Conservation (phyloP, 2,888 invertebrate species). For the Brachynemurus nebulosus region DNA sequence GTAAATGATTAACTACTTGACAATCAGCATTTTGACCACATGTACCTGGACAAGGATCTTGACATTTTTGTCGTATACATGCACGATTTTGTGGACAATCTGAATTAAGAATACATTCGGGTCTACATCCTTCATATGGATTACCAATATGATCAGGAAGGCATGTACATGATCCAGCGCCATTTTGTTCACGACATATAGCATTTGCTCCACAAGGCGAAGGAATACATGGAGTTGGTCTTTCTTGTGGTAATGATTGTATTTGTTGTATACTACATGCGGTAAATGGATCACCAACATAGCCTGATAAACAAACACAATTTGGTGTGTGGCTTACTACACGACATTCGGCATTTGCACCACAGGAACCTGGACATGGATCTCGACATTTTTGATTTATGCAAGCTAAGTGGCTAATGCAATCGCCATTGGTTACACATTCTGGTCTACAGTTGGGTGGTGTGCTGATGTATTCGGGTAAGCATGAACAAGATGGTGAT, state of each 20-base stretch:
- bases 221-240: slow-evolving; percentile 52
- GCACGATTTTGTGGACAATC: slow-evolving; percentile 58
- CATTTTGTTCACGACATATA: slow-evolving; percentile 48
- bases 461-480: slow-evolving; percentile 42
- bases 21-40: slow-evolving; percentile 64
- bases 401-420: slow-evolving; percentile 47
- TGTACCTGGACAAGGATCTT: slow-evolving; percentile 64
- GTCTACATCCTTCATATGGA: slow-evolving; percentile 62
- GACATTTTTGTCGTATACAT: slow-evolving; percentile 57
- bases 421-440: slow-evolving; percentile 54
- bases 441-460: slow-evolving; percentile 54
- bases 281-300: slow-evolving; percentile 55
- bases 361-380: slow-evolving; percentile 55
- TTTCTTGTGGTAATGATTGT: not conserved
- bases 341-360: slow-evolving; percentile 54
- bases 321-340: slow-evolving; percentile 60
- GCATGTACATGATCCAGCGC: slow-evolving; percentile 57
- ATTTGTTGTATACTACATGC: slow-evolving; percentile 37
- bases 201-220: slow-evolving; percentile 73
- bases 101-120: slow-evolving; percentile 56
- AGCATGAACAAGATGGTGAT: slow-evolving; percentile 51
- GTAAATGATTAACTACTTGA: slow-evolving; percentile 56
- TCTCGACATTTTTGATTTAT: slow-evolving; percentile 55
- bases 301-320: slow-evolving; percentile 45
- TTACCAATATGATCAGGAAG: slow-evolving; percentile 57